phyloP scores from a whole-genome alignment of 2,797 vertebrate species.

The Dromococcyx pavoninus region DNA sequence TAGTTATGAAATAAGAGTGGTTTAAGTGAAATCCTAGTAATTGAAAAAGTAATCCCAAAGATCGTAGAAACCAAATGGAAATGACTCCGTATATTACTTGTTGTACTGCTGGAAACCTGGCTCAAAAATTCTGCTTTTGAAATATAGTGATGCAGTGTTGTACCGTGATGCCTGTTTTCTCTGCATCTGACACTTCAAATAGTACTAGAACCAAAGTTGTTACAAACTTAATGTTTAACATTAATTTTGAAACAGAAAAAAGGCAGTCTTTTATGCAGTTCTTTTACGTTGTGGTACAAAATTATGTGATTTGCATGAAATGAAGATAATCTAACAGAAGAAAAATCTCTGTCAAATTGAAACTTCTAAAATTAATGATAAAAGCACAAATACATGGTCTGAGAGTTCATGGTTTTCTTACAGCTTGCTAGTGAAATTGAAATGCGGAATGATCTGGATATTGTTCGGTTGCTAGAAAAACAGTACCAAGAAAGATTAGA shows the following conservation, averaged over 20 bases:
- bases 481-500: constrained; percentile 84
- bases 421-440: constrained; percentile 59
- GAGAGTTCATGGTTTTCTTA: constrained; percentile 43
- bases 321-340: not conserved
- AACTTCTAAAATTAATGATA: not conserved
- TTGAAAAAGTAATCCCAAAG: not conserved
- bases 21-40: not conserved
- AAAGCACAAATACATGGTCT: not conserved
- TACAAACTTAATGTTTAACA: not conserved
- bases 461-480: constrained; percentile 72
- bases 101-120: not conserved
- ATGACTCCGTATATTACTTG: not conserved
- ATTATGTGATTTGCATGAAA: constrained; percentile 2
- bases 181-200: not conserved
- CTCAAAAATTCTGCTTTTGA: not conserved
- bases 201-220: not conserved
- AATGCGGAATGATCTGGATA: constrained; percentile 40
- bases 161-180: not conserved
- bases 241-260: not conserved
- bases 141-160: not conserved
- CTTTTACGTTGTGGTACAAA: not conserved
- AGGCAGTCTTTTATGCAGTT: not conserved
- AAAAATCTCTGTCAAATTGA: not conserved
- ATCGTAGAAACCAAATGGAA: not conserved
- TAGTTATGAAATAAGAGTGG: not conserved